Conservation (phyloP, 2,888 invertebrate species). For the Drosophila paracracens region DNA sequence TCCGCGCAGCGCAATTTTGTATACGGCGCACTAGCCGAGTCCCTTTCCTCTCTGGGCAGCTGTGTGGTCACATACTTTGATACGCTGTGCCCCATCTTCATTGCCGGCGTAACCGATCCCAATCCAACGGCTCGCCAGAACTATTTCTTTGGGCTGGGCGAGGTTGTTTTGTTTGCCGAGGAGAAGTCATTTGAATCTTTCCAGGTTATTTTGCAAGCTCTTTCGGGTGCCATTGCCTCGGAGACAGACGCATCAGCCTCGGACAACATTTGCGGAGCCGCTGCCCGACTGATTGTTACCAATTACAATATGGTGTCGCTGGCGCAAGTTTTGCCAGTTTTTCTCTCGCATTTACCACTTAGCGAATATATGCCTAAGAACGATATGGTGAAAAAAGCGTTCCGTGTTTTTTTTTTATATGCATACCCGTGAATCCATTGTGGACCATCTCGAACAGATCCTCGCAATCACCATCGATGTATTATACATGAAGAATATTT, state of each 20-base stretch:
- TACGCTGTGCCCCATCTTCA: conserved; percentile 88
- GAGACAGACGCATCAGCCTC: conserved; percentile 89
- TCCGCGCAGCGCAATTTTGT: conserved; percentile 90
- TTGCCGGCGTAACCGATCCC: conserved; percentile 87
- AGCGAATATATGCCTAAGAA: conserved; percentile 91
- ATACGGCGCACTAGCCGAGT: conserved; percentile 91
- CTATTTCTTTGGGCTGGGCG: conserved; percentile 91
- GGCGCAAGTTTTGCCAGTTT: conserved; percentile 90
- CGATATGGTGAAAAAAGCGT: conserved; percentile 88
- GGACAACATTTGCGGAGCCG: conserved; percentile 92
- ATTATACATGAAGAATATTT: no score
- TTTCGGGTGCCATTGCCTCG: conserved; percentile 88
- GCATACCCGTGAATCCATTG: conserved; percentile 87
- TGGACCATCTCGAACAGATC: conserved; percentile 86
- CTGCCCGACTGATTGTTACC: conserved; percentile 90
- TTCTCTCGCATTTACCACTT: conserved; percentile 89
- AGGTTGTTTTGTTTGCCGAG: conserved; percentile 89
- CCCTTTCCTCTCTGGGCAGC: conserved; percentile 88
- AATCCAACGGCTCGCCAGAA: conserved; percentile 91
- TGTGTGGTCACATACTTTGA: conserved; percentile 87
- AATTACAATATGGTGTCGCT: conserved; percentile 88
- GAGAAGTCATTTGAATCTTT: conserved; percentile 86
- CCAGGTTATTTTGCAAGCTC: conserved; percentile 87
- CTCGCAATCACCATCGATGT: conserved; percentile 73
- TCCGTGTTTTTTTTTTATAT: conserved; percentile 87